Evolutionary conservation across 2,888 invertebrate genomes (phyloP).

Genomic region (Epistrophe eligans): DNA sequence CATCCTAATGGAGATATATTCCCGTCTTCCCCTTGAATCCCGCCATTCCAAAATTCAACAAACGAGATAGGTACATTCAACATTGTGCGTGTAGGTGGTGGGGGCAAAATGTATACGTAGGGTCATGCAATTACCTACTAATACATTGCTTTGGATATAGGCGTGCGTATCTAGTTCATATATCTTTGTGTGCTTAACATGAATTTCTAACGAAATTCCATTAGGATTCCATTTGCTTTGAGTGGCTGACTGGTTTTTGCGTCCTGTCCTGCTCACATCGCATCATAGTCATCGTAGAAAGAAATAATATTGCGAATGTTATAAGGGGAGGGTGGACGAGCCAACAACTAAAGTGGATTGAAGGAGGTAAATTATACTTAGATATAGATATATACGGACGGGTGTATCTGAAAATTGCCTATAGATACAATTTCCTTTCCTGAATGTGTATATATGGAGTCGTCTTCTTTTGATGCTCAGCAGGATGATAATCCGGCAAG

Average conservation of each 20-base stretch:
- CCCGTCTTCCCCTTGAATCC: constrained; percentile 56
- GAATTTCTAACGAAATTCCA: constrained; percentile 76
- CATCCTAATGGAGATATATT: constrained; percentile 76
- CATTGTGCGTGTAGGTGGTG: constrained; percentile 33
- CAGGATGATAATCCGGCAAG: constrained; percentile 59
- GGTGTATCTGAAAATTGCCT: constrained; percentile 71
- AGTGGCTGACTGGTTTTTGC: constrained; percentile 64
- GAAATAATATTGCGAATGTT: background rate
- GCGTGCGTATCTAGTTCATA: constrained; percentile 73
- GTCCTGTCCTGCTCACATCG: constrained; percentile 5
- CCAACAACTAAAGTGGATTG: constrained; percentile 63
- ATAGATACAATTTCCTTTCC: constrained; percentile 53
- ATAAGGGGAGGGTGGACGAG: constrained; percentile 17
- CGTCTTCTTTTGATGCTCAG: constrained; percentile 25
- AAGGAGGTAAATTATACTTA: constrained; percentile 76
- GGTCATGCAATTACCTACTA: constrained; percentile 76
- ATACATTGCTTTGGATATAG: constrained; percentile 73
- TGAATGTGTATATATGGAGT: constrained; percentile 12
- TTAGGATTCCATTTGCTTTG: constrained; percentile 75
- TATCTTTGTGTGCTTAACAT: constrained; percentile 71
- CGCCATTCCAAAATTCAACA: constrained; percentile 7
- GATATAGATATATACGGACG: background rate
- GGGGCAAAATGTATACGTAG: constrained; percentile 54
- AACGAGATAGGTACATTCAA: constrained; percentile 10
- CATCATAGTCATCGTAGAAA: constrained; percentile 25